phyloP scores from a whole-genome alignment of 2,888 invertebrate genomes.

The Erynnis tages region DNA sequence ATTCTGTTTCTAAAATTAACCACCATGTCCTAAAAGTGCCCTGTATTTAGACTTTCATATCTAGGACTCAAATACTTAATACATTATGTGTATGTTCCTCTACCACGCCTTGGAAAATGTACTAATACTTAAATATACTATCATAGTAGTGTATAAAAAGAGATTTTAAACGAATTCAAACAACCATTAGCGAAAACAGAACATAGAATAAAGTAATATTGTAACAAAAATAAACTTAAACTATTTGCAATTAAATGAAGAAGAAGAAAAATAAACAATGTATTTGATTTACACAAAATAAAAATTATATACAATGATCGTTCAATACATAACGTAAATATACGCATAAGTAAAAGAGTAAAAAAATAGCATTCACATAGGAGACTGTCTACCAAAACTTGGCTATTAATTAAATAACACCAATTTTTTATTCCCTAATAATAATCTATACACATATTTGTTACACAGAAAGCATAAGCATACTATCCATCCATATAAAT shows the following conservation, averaged over 20 bases:
- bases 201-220: constrained; percentile 1
- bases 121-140: constrained; percentile 11
- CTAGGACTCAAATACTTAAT: constrained; percentile 14
- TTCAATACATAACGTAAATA: constrained; percentile 17
- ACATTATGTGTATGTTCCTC: background rate
- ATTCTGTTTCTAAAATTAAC: constrained; percentile 12
- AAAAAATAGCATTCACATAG: constrained; percentile 18
- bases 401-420: background rate
- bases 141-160: constrained; percentile 3
- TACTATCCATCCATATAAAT: too few species aligned
- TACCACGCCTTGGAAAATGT: background rate
- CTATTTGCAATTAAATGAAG: constrained; percentile 11
- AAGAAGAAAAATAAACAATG: constrained; percentile 7
- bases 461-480: too few species aligned
- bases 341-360: background rate
- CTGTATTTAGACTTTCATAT: constrained; percentile 2
- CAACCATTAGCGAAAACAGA: constrained; percentile 2
- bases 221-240: constrained; percentile 25
- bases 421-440: constrained; percentile 4
- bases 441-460: constrained; percentile 1
- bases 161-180: constrained; percentile 9
- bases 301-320: constrained; percentile 13
- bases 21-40: constrained; percentile 6
- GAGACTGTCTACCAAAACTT: background rate
- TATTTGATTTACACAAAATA: constrained; percentile 10